Percentiles rank a stretch among this genome's conserved stretches.
Conservation (phyloP, 2,797 vertebrate species). For the Pteropus rufus region DNA sequence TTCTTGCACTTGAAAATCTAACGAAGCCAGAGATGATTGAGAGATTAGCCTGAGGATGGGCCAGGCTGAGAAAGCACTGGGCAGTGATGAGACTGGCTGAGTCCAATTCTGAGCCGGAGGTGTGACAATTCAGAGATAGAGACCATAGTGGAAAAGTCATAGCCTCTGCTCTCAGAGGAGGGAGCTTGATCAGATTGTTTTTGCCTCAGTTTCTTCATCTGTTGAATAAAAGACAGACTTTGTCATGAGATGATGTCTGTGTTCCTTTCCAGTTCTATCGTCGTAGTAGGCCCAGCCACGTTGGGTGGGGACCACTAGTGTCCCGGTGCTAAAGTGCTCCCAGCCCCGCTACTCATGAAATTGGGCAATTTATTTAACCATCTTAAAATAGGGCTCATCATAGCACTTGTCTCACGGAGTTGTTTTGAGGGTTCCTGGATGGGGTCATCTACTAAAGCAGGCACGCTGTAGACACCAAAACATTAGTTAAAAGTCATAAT, state of each 20-base stretch:
- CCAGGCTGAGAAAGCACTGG: not conserved
- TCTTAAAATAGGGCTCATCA: not conserved
- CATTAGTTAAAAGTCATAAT: not conserved
- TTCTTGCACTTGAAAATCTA: not conserved
- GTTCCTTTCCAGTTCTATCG: not conserved
- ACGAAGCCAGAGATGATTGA: not conserved
- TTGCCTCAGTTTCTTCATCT: not conserved
- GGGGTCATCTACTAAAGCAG: not conserved
- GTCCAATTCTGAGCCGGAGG: not conserved
- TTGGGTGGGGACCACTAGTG: fast-evolving
- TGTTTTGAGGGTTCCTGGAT: not conserved
- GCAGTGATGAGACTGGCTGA: too few species aligned
- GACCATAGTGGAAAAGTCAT: not conserved
- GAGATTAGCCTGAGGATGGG: not conserved
- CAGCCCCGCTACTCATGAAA: fast-evolving
- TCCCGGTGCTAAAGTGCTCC: not conserved
- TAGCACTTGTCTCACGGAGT: not conserved
- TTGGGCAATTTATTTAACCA: not conserved
- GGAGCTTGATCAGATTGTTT: not conserved
- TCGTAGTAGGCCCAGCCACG: not conserved
- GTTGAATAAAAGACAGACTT: not conserved
- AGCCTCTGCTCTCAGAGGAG: not conserved
- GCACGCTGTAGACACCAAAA: fast-evolving
- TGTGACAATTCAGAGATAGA: not conserved
- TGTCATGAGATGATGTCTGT: not conserved